phyloP scores from a whole-genome alignment of 2,113 vertebrate genomes.

The Elaphurus davidianus region DNA sequence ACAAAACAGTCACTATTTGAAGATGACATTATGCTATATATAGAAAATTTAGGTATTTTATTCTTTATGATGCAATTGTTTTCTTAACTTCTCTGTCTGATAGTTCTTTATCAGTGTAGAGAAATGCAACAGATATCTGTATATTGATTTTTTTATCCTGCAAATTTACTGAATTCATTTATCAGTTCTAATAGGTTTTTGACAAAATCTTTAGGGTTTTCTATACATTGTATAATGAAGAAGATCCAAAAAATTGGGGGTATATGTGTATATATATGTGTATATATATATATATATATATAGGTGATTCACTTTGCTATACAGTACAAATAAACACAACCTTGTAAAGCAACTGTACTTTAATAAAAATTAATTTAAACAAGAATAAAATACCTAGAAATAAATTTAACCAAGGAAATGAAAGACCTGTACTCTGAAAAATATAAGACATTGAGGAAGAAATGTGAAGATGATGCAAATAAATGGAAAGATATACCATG shows the following conservation, averaged over 20 bases:
- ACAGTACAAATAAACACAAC: neutral
- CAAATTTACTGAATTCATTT: neutral
- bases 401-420: neutral
- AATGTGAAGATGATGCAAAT: neutral
- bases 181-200: neutral
- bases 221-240: neutral
- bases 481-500: neutral
- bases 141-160: neutral
- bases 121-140: neutral
- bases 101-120: neutral
- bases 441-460: neutral
- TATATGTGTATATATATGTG: neutral
- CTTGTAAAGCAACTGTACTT: neutral
- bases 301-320: neutral
- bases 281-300: neutral
- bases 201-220: neutral
- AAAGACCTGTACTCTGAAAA: neutral
- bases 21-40: neutral
- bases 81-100: neutral
- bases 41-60: neutral
- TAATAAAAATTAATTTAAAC: neutral
- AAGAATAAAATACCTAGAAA: neutral
- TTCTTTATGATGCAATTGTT: neutral
- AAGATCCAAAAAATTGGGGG: neutral
- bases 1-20: neutral